Evolutionary conservation across 2,888 invertebrate genomes (phyloP), one percentile per base, ranked within the genome.

Genomic region (Rotaria magnacalcarata): DNA sequence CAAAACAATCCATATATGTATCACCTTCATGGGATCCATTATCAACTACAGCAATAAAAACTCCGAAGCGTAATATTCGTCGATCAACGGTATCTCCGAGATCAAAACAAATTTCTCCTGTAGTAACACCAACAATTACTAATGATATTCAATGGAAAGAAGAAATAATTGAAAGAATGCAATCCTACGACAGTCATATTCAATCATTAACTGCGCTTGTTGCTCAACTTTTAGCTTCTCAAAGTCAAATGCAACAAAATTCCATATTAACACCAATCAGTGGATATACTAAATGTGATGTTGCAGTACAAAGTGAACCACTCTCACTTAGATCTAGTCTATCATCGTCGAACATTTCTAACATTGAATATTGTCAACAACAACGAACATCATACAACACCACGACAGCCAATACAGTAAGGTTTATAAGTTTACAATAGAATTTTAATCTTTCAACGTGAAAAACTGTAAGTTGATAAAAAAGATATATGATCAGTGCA

Each of bases 111-210:
- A 4, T 5, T 10, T 47, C 24, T 11, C 24, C 43, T 41, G 24
- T 43, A n/a, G 8, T 24, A 47, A 24, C 80, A 80, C 24, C 24
- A 14, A 75, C 21, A 7, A 19, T 41, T n/a, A 14, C 1, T 43
- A 4, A 10, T 47, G 43, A 47, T 43, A 10, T 16, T n/a, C 80
- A 43, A n/a, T 80, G 43, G 43, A 80, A 80, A 47, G n/a, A 80
- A n/a, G 80, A 80, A 80, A 5, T 80, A n/a, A n/a, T 80, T 11
- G 80, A 47, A 80, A 21, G 47, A 80, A 80, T 80, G 47, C 43
- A 80, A n/a, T 47, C 80, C 11, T 80, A 80, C 11, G 80, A 80
- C 8, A 19, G 24, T 24, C 80, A 80, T 80, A 47, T 80, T 14
- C 47, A 47, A 80, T 43, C 80, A 43, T 80, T 80, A 80, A 80